phyloP scores from a whole-genome alignment of 2,113 vertebrate genomes.

The Alligator sinensis region DNA sequence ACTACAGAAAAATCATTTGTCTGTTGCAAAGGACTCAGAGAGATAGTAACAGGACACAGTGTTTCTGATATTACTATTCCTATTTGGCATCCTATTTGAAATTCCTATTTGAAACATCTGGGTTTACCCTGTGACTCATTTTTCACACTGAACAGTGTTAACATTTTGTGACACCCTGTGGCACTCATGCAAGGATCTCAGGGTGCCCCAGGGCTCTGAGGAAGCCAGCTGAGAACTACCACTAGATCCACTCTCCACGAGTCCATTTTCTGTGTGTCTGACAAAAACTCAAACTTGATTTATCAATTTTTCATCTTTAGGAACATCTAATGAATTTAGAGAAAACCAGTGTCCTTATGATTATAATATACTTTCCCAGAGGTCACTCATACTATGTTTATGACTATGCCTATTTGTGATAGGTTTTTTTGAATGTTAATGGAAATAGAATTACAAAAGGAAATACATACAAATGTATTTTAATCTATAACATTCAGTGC shows the following conservation, averaged over 20 bases:
- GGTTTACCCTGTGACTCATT: too few relatives aligned
- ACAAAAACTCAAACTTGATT: neutral
- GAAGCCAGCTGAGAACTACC: too few relatives aligned
- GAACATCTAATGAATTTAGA: neutral
- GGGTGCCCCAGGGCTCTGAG: too few relatives aligned
- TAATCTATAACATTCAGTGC: neutral
- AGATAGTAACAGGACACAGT: too few relatives aligned
- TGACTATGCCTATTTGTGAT: neutral
- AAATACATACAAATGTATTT: conserved; percentile 2
- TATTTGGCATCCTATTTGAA: too few relatives aligned
- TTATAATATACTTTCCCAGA: neutral
- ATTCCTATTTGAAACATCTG: too few relatives aligned
- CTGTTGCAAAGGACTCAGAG: too few relatives aligned
- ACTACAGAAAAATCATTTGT: too few relatives aligned
- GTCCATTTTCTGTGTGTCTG: neutral
- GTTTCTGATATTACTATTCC: too few relatives aligned
- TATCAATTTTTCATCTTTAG: neutral
- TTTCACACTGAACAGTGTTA: neutral
- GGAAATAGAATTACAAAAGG: neutral
- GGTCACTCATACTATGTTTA: neutral
- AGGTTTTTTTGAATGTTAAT: neutral
- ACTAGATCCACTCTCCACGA: neutral
- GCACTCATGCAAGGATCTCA: neutral
- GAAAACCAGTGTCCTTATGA: neutral
- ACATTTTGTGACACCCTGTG: neutral